Base-by-base conservation (phyloP, 2,888 invertebrate species). In the Tridacna crocea region DNA sequence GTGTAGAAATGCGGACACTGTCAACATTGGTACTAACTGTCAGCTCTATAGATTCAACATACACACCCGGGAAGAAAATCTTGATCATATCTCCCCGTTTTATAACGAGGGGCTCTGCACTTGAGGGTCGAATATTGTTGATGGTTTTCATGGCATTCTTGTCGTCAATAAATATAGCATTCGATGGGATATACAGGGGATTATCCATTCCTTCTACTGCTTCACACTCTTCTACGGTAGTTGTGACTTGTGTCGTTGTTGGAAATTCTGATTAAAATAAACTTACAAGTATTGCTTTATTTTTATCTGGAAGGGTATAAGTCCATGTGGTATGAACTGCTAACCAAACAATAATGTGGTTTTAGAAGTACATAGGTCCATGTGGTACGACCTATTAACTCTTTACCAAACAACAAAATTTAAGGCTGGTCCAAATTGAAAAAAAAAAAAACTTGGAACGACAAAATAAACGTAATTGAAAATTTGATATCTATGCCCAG, bases 151-250 rank as follows among this genome's bases (percentile, higher is more conserved):
- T 78, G n/a, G 83, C 83, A 26, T 47, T 75, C 10, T 60, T 68
- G 66, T 83, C 83, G 61, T 80, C 78, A 22, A 78, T 83, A 55
- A 80, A 80, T 47, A 83, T 78, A 27, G 75, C 72, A 36, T 80
- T 78, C 0, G 78, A 72, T n/a, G 83, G 83, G 48, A 83, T 66
- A 72, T 48, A 48, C 1, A 61, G 60, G n/a, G 75, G 72, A 0
- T 75, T 75, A 17, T 72, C 72, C 83, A 83, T 83, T 13, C 83
- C 80, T 17, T 80, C 83, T 6, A 72, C 48, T 12, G 47, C 66
- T 2, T 72, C 36, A 51, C 83, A 83, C 51, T 70, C 70, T 51
- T 70, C 70, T 51, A 10, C 51, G 17, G 80, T 75, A n/a, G 75
- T 75, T 19, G 76, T 60, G 12, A 36, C 36, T 58, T 26, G 0